Conservation (phyloP, 2,888 invertebrate species). For the Nesidiocoris tenuis region DNA sequence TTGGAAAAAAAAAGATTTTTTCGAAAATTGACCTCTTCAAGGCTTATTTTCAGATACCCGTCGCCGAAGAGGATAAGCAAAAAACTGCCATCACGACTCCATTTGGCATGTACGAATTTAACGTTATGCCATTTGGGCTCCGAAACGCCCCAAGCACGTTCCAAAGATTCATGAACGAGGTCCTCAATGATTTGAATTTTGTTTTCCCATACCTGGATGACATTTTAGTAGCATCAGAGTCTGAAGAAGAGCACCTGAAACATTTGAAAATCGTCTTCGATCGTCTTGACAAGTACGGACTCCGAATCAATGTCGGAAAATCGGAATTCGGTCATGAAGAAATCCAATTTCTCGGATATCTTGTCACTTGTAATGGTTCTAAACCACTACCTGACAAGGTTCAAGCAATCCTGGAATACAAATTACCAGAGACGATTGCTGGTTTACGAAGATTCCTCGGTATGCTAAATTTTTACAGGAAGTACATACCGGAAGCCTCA, state of each 20-base stretch:
- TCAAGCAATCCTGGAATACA: slow-evolving; percentile 40
- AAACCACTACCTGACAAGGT: slow-evolving; percentile 44
- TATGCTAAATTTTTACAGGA: slow-evolving; percentile 54
- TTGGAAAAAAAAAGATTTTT: slow-evolving; percentile 13
- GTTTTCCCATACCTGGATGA: slow-evolving; percentile 50
- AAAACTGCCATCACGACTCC: slow-evolving; percentile 49
- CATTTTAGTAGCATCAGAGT: slow-evolving; percentile 45
- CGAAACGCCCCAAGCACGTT: slow-evolving; percentile 50
- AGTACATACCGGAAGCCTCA: slow-evolving; percentile 53
- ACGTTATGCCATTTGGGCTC: slow-evolving; percentile 42
- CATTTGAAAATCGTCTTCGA: slow-evolving; percentile 24
- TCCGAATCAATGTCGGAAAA: slow-evolving; percentile 26
- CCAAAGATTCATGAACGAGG: slow-evolving; percentile 50
- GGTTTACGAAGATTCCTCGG: slow-evolving; percentile 51
- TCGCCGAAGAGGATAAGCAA: slow-evolving; percentile 14
- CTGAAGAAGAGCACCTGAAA: slow-evolving; percentile 20
- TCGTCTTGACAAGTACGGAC: slow-evolving; percentile 18
- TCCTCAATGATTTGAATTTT: slow-evolving; percentile 47
- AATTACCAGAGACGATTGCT: slow-evolving; percentile 46
- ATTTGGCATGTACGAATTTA: slow-evolving; percentile 30
- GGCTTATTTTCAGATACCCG: slow-evolving; percentile 34
- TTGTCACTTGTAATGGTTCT: slow-evolving; percentile 5
- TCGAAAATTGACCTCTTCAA: slow-evolving; percentile 45
- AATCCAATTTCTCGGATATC: slow-evolving; percentile 26
- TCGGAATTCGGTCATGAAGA: slow-evolving; percentile 11